Evolutionary conservation across 2,888 invertebrate species (phyloP), one percentile per base, ranked within the genome.

Genomic region (Salticus scenicus): DNA sequence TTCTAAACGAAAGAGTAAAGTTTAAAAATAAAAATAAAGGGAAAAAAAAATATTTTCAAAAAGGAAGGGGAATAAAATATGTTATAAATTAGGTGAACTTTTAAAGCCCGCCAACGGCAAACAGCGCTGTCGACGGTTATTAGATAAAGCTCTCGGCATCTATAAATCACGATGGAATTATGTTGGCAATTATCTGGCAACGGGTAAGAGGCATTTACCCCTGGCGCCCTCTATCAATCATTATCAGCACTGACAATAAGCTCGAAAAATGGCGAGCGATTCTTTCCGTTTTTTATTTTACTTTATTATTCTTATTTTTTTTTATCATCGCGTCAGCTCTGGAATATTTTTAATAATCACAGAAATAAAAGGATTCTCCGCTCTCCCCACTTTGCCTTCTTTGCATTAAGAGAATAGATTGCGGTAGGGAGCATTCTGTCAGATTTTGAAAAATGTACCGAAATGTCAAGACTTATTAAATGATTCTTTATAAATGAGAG

Each of bases 131-230:
- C 86, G 75, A 75, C 86, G 80, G 80, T 86, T 86, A 86, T 86
- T 86, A 86, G 86, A 86, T 86, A 86, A 80, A 86, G 78, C 86
- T 79, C 86, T 76, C 86, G 64, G 75, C 80, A 75, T 74, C 86
- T 72, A 86, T 86, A 86, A 86, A 86, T 86, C 86, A 86, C 75
- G 80, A 72, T 86, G 80, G 86, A 86, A 86, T 86, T 86, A 86
- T 86, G 86, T 86, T 86, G 79, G 86, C 86, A 86, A 86, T 86
- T 86, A 86, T 85, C 86, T 86, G 80, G 80, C 85, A 86, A 86
- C 80, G 86, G 80, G 86, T 86, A 80, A 86, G 86, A 79, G 86
- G 86, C 86, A 86, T 86, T 86, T 86, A 86, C 80, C 80, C 86
- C 86, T 80, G 71, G 86, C 86, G 86, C 86, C 86, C 86, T 86